Evolutionary conservation across 2,888 invertebrate species (phyloP).

Genomic region (Mesodorylaimus sp.): DNA sequence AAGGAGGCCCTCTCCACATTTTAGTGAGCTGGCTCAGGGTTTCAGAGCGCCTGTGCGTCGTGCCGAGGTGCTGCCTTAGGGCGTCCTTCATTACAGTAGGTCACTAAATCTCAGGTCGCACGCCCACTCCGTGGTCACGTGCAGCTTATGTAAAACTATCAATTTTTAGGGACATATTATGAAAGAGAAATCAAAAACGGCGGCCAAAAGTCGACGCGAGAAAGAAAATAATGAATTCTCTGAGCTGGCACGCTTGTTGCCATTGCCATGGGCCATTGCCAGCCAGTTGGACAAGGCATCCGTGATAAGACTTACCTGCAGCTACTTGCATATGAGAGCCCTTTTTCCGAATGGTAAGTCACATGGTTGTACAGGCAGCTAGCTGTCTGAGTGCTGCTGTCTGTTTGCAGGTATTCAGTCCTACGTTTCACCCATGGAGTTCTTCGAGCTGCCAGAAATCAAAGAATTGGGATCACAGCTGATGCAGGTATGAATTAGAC

Average conservation of each 20-base stretch:
- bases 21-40: too few species aligned
- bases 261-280: constrained; percentile 54
- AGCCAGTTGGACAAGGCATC: constrained; percentile 47
- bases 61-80: too few species aligned
- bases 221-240: constrained; percentile 93
- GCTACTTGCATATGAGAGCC: constrained; percentile 77
- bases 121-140: too few species aligned
- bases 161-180: neutral
- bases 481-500: constrained; percentile 46
- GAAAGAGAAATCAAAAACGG: constrained; percentile 27
- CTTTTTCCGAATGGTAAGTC: constrained; percentile 36
- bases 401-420: too few species aligned
- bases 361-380: too few species aligned
- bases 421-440: neutral
- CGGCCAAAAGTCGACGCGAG: constrained; percentile 69
- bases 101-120: too few species aligned
- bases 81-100: too few species aligned
- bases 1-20: too few species aligned
- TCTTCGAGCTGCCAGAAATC: constrained; percentile 39
- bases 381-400: too few species aligned
- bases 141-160: too few species aligned
- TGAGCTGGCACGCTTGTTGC: constrained; percentile 57
- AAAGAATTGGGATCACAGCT: constrained; percentile 80
- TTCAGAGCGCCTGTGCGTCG: too few species aligned
- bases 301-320: constrained; percentile 84